These are phyloP conservation scores for Gambusia affinis DNA, from an alignment of 2,113 vertebrate genomes.

Conservation along the genomic window DNA sequence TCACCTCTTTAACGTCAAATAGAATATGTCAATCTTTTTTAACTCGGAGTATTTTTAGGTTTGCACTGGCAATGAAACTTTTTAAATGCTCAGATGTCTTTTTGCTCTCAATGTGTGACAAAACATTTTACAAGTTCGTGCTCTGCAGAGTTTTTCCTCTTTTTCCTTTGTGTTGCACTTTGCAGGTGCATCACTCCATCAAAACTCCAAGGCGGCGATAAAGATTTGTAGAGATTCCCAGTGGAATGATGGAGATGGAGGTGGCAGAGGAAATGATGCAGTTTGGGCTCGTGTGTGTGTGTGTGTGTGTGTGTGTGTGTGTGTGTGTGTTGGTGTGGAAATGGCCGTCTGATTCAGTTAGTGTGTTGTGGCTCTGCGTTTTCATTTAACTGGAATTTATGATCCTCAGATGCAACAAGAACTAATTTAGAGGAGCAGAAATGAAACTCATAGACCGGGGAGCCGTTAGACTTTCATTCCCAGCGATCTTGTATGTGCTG, in stretches of 20 bases:
- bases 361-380: conserved; percentile 80
- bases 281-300: conserved; percentile 29
- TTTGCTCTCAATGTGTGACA: neutral
- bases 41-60: conserved; percentile 9
- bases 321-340: conserved; percentile 34
- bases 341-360: conserved; percentile 67
- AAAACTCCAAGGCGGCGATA: conserved; percentile 53
- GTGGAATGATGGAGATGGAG: conserved; percentile 57
- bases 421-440: conserved; percentile 82
- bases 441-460: conserved; percentile 55
- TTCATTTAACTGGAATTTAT: conserved; percentile 85
- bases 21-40: neutral
- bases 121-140: neutral
- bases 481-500: conserved; percentile 14
- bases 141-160: conserved; percentile 5
- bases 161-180: conserved; percentile 9
- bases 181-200: conserved; percentile 23
- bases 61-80: neutral
- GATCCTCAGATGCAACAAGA: conserved; percentile 81
- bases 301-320: neutral
- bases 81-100: neutral
- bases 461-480: conserved; percentile 65
- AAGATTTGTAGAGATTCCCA: conserved; percentile 62
- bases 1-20: conserved; percentile 6
- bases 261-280: conserved; percentile 46